Evolutionary conservation across 2,888 invertebrate species (phyloP).

Genomic region (Exocentrus adspersus): DNA sequence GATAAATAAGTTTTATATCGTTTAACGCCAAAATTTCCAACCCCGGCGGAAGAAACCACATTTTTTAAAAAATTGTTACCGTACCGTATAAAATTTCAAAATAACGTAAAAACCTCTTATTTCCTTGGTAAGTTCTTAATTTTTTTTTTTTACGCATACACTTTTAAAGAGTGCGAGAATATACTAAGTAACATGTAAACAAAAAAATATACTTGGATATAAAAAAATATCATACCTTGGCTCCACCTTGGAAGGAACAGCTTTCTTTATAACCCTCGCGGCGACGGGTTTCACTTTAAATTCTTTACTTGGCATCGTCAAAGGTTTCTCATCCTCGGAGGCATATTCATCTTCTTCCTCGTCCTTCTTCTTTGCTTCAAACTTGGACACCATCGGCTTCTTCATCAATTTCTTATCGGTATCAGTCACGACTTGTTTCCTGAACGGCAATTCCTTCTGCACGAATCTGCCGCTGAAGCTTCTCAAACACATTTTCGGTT

Average conservation of each 20-base stretch:
- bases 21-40: too few species aligned
- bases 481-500: conserved; percentile 62
- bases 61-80: too few species aligned
- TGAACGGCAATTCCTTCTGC: conserved; percentile 57
- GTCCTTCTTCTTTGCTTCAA: conserved; percentile 26
- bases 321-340: conserved; percentile 66
- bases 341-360: conserved; percentile 39
- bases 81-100: too few species aligned
- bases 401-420: conserved; percentile 34
- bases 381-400: conserved; percentile 24
- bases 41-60: too few species aligned
- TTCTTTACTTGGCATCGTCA: conserved; percentile 48
- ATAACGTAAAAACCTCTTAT: too few species aligned
- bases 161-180: too few species aligned
- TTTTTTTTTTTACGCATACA: too few species aligned
- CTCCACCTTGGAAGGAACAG: neutral
- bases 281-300: conserved; percentile 26
- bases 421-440: conserved; percentile 37
- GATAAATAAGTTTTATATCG: too few species aligned
- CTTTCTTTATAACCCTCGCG: conserved; percentile 3
- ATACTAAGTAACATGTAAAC: neutral
- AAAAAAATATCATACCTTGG: conserved; percentile 8
- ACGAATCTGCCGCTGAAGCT: conserved; percentile 62
- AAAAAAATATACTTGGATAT: neutral
- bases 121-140: too few species aligned